These are phyloP conservation scores for Drosophila meridiana DNA, from an alignment of 2,888 invertebrate genomes.

Conservation along the genomic window DNA sequence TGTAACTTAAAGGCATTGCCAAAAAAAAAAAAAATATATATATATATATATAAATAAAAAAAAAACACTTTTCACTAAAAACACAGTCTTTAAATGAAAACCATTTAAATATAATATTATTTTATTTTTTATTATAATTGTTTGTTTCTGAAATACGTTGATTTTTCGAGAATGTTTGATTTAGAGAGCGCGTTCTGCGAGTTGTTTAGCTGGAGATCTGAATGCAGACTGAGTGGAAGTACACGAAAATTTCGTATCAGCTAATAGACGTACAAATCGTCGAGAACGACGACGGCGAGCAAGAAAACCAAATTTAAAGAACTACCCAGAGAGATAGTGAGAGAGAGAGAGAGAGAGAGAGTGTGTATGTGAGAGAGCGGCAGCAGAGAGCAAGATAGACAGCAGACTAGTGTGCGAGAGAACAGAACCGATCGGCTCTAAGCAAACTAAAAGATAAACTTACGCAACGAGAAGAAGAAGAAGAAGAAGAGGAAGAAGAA, in stretches of 20 bases:
- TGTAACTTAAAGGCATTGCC: slow-evolving; percentile 28
- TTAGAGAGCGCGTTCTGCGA: slow-evolving; percentile 27
- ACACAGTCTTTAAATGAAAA: background rate
- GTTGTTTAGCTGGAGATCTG: slow-evolving; percentile 80
- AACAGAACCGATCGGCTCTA: slow-evolving; percentile 4
- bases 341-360: slow-evolving; percentile 22
- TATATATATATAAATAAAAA: background rate
- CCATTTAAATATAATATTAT: background rate
- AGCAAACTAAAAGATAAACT: slow-evolving; percentile 65
- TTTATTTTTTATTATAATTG: background rate
- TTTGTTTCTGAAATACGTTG: background rate
- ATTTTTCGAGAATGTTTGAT: slow-evolving; percentile 20
- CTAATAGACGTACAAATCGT: slow-evolving; percentile 68
- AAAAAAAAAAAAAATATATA: slow-evolving; percentile 1
- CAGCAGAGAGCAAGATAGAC: slow-evolving; percentile 5
- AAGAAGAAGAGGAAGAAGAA: slow-evolving; percentile 43
- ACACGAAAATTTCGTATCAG: slow-evolving; percentile 74
- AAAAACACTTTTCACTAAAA: slow-evolving; percentile 31
- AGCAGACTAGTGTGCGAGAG: slow-evolving; percentile 7
- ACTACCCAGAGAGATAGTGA: slow-evolving; percentile 26
- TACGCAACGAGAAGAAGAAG: slow-evolving; percentile 60
- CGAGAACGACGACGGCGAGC: slow-evolving; percentile 49
- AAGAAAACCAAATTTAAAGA: slow-evolving; percentile 42
- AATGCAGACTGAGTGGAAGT: slow-evolving; percentile 82
- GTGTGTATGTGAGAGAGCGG: background rate